A percentile compares a stretch with the other conserved stretches of the same genome.
phyloP scores from a whole-genome alignment of 2,888 invertebrate species.

The Xanthia togata region DNA sequence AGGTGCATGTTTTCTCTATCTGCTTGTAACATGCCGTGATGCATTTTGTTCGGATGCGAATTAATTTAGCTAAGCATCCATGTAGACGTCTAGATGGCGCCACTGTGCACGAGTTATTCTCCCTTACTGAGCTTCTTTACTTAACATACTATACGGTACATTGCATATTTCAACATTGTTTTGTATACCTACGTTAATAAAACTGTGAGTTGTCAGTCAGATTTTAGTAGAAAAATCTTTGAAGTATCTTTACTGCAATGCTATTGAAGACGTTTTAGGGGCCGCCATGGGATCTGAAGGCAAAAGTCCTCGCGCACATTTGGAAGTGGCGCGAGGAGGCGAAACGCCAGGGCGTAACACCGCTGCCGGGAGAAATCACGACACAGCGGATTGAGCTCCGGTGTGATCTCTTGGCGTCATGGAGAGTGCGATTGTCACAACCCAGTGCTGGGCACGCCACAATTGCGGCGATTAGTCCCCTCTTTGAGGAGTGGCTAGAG shows the following conservation, averaged over 20 bases:
- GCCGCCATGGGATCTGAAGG: too few species aligned
- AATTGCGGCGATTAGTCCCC: too few species aligned
- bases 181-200: conserved; percentile 9
- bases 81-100: conserved; percentile 83
- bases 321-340: too few species aligned
- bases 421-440: too few species aligned
- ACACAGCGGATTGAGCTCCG: too few species aligned
- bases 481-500: too few species aligned
- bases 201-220: background rate
- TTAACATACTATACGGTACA: conserved; percentile 26
- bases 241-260: background rate
- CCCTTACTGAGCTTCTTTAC: conserved; percentile 43
- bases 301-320: too few species aligned
- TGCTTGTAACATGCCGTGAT: conserved; percentile 57
- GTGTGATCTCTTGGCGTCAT: too few species aligned
- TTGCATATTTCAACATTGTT: conserved; percentile 44
- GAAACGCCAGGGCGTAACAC: too few species aligned
- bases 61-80: conserved; percentile 77
- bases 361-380: too few species aligned
- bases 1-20: conserved; percentile 18
- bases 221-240: background rate
- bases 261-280: too few species aligned
- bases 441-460: too few species aligned
- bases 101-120: conserved; percentile 62
- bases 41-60: conserved; percentile 72